These are phyloP conservation scores for human DNA, from an alignment of 2,113 vertebrate genomes.

Conservation along the genomic window GRCh38 chr2:203481001-203481500, in stretches of 20 bases:
- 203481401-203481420: neutral
- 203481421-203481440: neutral
- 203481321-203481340: neutral
- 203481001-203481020: neutral
- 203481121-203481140: neutral
- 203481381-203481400: neutral
- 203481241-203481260: neutral
- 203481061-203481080: too few species aligned
- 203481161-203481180: neutral
- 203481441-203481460: neutral
- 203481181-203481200: neutral
- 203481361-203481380: neutral
- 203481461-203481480: neutral
- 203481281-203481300: neutral
- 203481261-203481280: neutral
- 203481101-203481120: slow-evolving; percentile 69
- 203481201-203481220: neutral
- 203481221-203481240: neutral
- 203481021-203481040: slow-evolving; percentile 43
- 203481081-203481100: neutral
- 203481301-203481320: neutral
- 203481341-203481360: neutral
- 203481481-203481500: neutral
- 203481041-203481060: neutral
- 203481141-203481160: neutral